phyloP scores from a whole-genome alignment of 2,113 vertebrate genomes.

The Hypomesus transpacificus region DNA sequence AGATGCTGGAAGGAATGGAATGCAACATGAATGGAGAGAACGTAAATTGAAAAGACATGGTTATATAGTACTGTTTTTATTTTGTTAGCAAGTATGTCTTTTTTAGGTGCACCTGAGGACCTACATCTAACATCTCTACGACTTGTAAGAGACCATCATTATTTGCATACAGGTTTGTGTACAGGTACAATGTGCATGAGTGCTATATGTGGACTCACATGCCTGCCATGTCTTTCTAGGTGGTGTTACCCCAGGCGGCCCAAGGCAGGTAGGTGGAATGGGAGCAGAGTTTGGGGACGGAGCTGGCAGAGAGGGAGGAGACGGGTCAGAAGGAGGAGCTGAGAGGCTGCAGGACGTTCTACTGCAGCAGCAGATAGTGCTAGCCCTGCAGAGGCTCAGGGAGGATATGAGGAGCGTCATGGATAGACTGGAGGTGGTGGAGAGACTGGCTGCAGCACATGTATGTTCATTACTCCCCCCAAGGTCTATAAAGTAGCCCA shows the following conservation, averaged over 20 bases:
- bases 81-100: too few species aligned
- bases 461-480: conserved; percentile 57
- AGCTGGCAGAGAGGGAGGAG: conserved; percentile 44
- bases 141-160: too few species aligned
- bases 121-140: too few species aligned
- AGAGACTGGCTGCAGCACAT: conserved; percentile 66
- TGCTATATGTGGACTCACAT: too few species aligned
- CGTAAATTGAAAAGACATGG: conserved; percentile 30
- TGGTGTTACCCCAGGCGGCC: conserved; percentile 38
- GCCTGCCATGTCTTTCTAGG: conserved; percentile 41
- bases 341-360: conserved; percentile 64
- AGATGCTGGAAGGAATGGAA: conserved; percentile 36
- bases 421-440: conserved; percentile 79
- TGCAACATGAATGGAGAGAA: conserved; percentile 55
- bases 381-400: conserved; percentile 77
- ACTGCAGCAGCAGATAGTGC: conserved; percentile 74
- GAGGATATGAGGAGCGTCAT: conserved; percentile 81
- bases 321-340: conserved; percentile 44
- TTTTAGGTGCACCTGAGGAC: too few species aligned
- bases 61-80: too few species aligned
- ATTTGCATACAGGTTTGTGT: not conserved
- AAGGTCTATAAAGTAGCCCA: too few species aligned
- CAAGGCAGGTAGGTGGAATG: conserved; percentile 4
- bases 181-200: not conserved
- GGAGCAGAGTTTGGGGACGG: conserved; percentile 10